Evolutionary conservation across 2,113 vertebrate species (phyloP).

Genomic region (Laticauda colubrina): DNA sequence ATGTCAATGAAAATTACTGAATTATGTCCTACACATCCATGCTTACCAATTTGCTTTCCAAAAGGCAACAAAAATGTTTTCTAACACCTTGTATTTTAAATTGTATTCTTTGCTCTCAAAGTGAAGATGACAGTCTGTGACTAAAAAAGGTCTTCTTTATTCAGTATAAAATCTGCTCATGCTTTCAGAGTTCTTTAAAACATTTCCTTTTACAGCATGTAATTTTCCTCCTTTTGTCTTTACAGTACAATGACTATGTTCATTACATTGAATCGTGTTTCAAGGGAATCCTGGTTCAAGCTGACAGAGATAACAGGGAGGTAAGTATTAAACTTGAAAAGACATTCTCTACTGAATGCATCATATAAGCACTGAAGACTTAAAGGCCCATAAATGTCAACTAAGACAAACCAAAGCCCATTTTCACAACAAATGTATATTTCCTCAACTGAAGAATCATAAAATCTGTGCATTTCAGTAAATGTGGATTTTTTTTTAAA

Average conservation of each 20-base stretch:
- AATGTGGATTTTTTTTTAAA: neutral
- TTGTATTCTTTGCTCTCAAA: neutral
- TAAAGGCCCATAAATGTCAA: neutral
- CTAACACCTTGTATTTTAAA: neutral
- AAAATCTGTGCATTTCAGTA: neutral
- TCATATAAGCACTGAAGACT: fast-evolving
- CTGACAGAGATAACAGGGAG: slow-evolving; percentile 94
- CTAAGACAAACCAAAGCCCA: neutral
- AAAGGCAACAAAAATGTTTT: neutral
- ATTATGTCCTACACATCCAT: neutral
- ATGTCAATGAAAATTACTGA: neutral
- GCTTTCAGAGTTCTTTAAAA: neutral
- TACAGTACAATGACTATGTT: slow-evolving; percentile 90
- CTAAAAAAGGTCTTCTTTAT: neutral
- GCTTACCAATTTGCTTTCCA: neutral
- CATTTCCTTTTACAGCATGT: neutral
- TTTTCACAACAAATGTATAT: neutral
- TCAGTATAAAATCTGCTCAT: neutral
- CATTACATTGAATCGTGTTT: slow-evolving; percentile 95
- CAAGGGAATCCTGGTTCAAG: slow-evolving; percentile 90
- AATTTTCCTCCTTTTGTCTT: slow-evolving; percentile 22
- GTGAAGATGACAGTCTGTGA: neutral
- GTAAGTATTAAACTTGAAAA: slow-evolving; percentile 66
- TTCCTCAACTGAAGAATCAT: neutral
- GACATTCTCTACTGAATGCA: neutral